Percentiles rank a stretch among this genome's conserved stretches.
These are phyloP conservation scores for Netelia virgata DNA, from an alignment of 2,888 invertebrate genomes.

Conservation along the genomic window DNA sequence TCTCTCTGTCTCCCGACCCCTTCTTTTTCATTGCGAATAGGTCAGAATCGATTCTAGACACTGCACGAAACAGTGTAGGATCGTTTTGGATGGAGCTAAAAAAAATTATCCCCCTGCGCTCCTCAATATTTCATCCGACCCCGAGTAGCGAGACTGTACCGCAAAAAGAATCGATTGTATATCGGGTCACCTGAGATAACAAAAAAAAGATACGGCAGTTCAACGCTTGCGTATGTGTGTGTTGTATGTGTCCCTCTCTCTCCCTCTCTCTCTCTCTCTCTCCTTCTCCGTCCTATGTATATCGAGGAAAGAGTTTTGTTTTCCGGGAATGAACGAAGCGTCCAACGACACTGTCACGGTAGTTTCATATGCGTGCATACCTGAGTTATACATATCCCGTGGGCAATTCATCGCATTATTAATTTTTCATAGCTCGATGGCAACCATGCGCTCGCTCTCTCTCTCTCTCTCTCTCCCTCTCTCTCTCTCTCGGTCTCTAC, in stretches of 20 bases:
- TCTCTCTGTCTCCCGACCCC: not conserved
- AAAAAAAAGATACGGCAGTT: conserved; percentile 7
- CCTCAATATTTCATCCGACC: conserved; percentile 14
- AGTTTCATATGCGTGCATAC: not conserved
- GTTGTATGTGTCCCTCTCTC: not conserved
- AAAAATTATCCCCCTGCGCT: conserved; percentile 17
- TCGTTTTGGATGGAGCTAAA: conserved; percentile 22
- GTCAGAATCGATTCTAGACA: conserved; percentile 29
- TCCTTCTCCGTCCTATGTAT: not conserved
- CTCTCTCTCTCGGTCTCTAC: too few relatives aligned
- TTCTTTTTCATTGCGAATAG: conserved; percentile 18
- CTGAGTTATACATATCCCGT: not conserved
- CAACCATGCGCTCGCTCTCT: too few relatives aligned
- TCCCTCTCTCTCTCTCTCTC: not conserved
- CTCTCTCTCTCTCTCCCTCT: too few relatives aligned
- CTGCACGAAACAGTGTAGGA: conserved; percentile 18
- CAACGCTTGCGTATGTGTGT: not conserved
- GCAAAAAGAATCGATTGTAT: conserved; percentile 35
- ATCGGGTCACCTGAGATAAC: conserved; percentile 14
- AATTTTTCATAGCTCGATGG: not conserved
- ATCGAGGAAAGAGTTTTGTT: not conserved
- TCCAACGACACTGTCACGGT: not conserved
- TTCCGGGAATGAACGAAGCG: not conserved
- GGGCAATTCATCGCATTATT: not conserved
- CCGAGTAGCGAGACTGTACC: conserved; percentile 5